These are phyloP conservation scores for Brachionus plicatilis DNA, from an alignment of 1,140 invertebrate genomes.

Conservation along the genomic window DNA sequence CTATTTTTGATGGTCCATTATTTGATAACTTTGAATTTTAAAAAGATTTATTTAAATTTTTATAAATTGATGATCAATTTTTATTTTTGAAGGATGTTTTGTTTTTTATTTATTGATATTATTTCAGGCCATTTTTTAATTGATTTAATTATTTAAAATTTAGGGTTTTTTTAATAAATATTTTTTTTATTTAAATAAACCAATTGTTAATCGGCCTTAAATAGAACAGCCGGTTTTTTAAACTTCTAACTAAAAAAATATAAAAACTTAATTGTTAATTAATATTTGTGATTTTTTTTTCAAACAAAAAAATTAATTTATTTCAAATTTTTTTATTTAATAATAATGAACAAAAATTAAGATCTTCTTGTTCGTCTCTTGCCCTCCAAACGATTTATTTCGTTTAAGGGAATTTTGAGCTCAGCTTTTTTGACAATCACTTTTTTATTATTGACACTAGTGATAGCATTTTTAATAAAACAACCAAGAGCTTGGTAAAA, in stretches of 20 bases:
- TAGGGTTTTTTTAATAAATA: too few species aligned
- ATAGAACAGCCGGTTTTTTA: too few species aligned
- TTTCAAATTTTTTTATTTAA: not conserved
- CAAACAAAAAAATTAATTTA: not conserved
- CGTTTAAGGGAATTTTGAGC: not conserved
- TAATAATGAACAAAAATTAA: not conserved
- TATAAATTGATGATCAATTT: too few species aligned
- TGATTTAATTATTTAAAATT: too few species aligned
- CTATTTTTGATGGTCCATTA: too few species aligned
- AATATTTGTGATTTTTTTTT: not conserved
- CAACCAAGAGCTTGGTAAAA: constrained; percentile 36
- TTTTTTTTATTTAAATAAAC: too few species aligned
- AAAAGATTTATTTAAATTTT: too few species aligned
- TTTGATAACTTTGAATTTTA: too few species aligned
- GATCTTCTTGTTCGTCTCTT: constrained; percentile 32
- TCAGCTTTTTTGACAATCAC: constrained; percentile 1
- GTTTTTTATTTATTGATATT: too few species aligned
- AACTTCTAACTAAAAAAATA: not conserved
- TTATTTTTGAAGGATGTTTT: too few species aligned
- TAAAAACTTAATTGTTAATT: not conserved
- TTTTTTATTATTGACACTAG: constrained; percentile 10
- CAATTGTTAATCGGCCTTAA: too few species aligned
- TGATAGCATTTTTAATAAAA: constrained; percentile 24
- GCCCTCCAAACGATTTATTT: not conserved
- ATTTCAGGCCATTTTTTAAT: too few species aligned